Base-by-base conservation (phyloP, 1,140 invertebrate species). In the Trachymyrmex septentrionalis region DNA sequence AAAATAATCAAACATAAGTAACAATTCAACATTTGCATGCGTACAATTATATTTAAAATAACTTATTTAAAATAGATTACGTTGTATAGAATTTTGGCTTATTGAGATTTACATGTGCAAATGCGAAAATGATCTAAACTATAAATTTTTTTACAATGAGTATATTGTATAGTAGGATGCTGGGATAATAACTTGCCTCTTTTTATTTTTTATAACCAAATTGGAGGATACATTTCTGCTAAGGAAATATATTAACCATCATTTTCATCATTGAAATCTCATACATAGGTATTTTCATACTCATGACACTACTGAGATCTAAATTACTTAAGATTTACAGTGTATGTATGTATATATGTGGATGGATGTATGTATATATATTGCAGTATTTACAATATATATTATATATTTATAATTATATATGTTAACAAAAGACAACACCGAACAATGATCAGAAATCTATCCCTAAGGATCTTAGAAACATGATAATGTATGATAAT, bases 51-150 rank as follows among this genome's bases (percentile, higher is more conserved):
- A 55, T 88, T 88, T 71, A 75, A 88, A 88, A 48, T 85, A 85
- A 85, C n/a, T 59, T 86, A 76, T 81, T 89, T 50, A 81, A 86
- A 89, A 81, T 44, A 86, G 85, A 80, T 50, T 89, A 89, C 63
- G 50, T n/a, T 81, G 48, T 88, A 88, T 48, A 88, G 53, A 73
- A 86, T 71, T 86, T 19, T 4, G 64, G 1, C 71, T 88, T 77
- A 72, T 67, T 57, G n/a, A 64, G 10, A 27, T 19, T 53, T 30
- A 50, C 50, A 75, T 2, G 21, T 38, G 38, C 38, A 9, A 88
- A 44, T 87, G 69, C n/a, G 66, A 77, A 63, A 27, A 66, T 30
- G 69, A 64, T 88, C 34, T 21, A 48, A 84, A 63, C 48, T 57
- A 69, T 75, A 85, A 75, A 75, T 50, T 64, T 61, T 89, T 86